Percentiles rank a stretch among this genome's conserved stretches.
These are phyloP conservation scores for Drepana arcuata DNA, from an alignment of 1,140 invertebrate species.

Conservation along the genomic window DNA sequence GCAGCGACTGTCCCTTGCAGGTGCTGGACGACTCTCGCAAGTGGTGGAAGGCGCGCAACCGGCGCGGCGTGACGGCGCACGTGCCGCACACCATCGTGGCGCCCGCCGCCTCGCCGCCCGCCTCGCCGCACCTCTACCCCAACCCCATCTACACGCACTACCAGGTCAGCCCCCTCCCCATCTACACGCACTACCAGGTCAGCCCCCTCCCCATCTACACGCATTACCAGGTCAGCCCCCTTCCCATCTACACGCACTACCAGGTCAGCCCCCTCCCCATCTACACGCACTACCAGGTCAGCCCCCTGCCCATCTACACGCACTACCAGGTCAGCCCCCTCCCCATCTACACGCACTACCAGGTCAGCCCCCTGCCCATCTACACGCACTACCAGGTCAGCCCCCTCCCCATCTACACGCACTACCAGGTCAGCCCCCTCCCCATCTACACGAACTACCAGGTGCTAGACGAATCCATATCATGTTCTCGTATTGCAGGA, in stretches of 20 bases:
- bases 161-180: slow-evolving; percentile 33
- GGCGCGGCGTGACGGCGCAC: slow-evolving; percentile 89
- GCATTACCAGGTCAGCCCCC: not conserved
- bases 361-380: too few relatives aligned
- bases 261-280: not conserved
- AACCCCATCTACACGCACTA: slow-evolving; percentile 79
- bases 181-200: not conserved
- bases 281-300: too few relatives aligned
- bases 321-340: too few relatives aligned
- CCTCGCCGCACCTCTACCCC: slow-evolving; percentile 77
- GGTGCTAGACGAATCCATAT: too few relatives aligned
- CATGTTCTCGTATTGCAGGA: too few relatives aligned
- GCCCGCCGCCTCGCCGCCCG: slow-evolving; percentile 70
- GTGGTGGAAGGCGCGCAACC: slow-evolving; percentile 98
- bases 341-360: too few relatives aligned
- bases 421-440: too few relatives aligned
- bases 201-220: too few relatives aligned
- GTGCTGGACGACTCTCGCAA: slow-evolving; percentile 95
- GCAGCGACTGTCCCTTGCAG: slow-evolving; percentile 66
- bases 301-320: too few relatives aligned
- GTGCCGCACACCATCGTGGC: slow-evolving; percentile 98
- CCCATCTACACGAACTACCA: too few relatives aligned
- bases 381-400: too few relatives aligned
- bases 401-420: too few relatives aligned
- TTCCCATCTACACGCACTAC: not conserved